A percentile compares a stretch with the other conserved stretches of the same genome.
Conservation (phyloP, 2,888 invertebrate genomes). For the Tetragonula carbonaria region DNA sequence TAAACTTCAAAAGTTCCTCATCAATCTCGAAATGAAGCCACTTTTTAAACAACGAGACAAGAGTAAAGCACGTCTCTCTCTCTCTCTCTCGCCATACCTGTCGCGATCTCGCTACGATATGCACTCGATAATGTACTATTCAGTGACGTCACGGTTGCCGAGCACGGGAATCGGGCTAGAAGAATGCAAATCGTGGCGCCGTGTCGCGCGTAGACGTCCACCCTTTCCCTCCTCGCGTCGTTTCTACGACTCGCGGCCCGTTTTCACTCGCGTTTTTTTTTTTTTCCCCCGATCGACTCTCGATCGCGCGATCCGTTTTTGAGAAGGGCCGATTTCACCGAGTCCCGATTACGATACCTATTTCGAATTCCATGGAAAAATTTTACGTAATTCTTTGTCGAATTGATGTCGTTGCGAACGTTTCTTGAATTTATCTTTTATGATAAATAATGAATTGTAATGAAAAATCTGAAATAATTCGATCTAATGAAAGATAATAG, state of each 20-base stretch:
- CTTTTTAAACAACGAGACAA: constrained; percentile 23
- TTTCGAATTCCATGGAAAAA: too few relatives aligned
- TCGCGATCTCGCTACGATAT: neutral
- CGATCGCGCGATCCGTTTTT: neutral
- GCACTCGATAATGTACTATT: constrained; percentile 47
- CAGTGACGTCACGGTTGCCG: constrained; percentile 59
- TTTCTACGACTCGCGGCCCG: neutral
- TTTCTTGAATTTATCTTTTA: neutral
- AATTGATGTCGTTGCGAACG: too few relatives aligned
- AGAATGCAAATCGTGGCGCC: constrained; percentile 72
- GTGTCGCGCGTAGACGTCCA: constrained; percentile 45
- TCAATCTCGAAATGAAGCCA: neutral
- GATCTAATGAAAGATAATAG: too few relatives aligned
- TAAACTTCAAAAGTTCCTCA: too few relatives aligned
- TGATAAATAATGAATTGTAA: too few relatives aligned
- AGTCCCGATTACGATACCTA: too few relatives aligned
- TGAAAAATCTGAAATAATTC: too few relatives aligned
- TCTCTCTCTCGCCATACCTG: constrained; percentile 19
- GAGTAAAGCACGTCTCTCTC: constrained; percentile 19
- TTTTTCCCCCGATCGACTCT: neutral
- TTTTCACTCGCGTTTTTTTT: constrained; percentile 1
- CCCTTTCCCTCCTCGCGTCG: constrained; percentile 19
- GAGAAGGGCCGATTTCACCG: neutral
- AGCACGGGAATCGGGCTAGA: constrained; percentile 53
- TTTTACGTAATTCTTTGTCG: too few relatives aligned